Percentiles rank a stretch among this genome's conserved stretches.
These are phyloP conservation scores for Proales similis DNA, from an alignment of 1,140 invertebrate genomes.

Conservation along the genomic window DNA sequence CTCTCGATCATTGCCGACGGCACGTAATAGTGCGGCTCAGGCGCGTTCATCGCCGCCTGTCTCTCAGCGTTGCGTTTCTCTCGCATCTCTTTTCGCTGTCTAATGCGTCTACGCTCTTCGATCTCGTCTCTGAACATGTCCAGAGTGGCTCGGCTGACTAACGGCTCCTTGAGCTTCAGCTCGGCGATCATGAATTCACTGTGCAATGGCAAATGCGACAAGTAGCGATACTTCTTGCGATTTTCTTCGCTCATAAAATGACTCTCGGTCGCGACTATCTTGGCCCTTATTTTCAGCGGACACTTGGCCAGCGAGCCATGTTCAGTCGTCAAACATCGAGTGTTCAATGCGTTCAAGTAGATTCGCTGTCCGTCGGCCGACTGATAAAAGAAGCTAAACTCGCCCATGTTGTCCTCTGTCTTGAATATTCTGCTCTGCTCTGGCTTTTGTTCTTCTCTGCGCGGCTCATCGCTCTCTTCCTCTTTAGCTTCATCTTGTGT, in stretches of 20 bases:
- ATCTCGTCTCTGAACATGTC: constrained; percentile 59
- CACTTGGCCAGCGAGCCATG: constrained; percentile 73
- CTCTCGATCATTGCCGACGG: constrained; percentile 36
- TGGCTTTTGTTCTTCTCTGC: neutral
- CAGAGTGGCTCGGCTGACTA: constrained; percentile 60
- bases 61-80: constrained; percentile 65
- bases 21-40: constrained; percentile 25
- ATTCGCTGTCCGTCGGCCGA: constrained; percentile 75
- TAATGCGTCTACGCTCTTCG: constrained; percentile 58
- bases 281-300: constrained; percentile 61
- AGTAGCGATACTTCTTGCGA: constrained; percentile 61
- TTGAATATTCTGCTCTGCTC: neutral
- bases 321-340: constrained; percentile 74
- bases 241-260: constrained; percentile 69
- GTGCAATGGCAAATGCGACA: constrained; percentile 78
- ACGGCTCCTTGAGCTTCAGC: constrained; percentile 66
- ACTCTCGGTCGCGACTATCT: constrained; percentile 73
- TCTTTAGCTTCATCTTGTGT: neutral
- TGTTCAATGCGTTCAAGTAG: constrained; percentile 81
- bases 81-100: constrained; percentile 61
- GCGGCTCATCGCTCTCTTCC: neutral
- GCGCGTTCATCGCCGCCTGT: constrained; percentile 54
- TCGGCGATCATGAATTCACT: constrained; percentile 83
- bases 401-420: neutral
- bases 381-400: constrained; percentile 41